Evolutionary conservation across 1,140 invertebrate genomes (phyloP).

Genomic region (Habropoda laboriosa): DNA sequence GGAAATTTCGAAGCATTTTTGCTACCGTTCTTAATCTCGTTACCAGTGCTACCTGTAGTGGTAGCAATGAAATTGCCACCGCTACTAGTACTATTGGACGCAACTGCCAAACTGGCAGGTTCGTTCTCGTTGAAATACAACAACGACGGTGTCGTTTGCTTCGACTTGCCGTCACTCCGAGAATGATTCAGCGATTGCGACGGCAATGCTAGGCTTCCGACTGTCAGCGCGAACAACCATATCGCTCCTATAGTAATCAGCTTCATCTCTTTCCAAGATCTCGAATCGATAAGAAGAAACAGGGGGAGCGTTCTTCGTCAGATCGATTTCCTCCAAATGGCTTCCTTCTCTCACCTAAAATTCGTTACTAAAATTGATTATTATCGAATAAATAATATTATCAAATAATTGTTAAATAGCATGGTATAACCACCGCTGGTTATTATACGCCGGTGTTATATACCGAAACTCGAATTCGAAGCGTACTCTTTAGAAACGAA

Average conservation of each 20-base stretch:
- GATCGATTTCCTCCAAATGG: not conserved
- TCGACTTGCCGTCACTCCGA: conserved; percentile 50
- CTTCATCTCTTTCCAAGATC: conserved; percentile 52
- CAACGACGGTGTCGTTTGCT: conserved; percentile 66
- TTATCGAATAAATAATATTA: not conserved
- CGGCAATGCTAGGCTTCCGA: conserved; percentile 62
- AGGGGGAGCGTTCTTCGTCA: not conserved
- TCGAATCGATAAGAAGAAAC: not conserved
- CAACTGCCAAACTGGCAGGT: conserved; percentile 29
- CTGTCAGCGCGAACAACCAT: conserved; percentile 40
- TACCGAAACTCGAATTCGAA: too few relatives aligned
- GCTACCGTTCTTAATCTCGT: conserved; percentile 1
- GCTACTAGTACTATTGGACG: conserved; percentile 67
- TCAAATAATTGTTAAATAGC: too few relatives aligned
- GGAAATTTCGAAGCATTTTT: conserved; percentile 35
- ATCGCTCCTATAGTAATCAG: conserved; percentile 53
- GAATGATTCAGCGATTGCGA: conserved; percentile 30
- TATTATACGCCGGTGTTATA: too few relatives aligned
- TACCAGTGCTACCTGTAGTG: too few relatives aligned
- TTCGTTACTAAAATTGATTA: not conserved
- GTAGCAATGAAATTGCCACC: conserved; percentile 47
- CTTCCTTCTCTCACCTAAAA: not conserved
- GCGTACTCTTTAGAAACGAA: too few relatives aligned
- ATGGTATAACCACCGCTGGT: too few relatives aligned
- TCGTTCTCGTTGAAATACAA: conserved; percentile 45